Evolutionary conservation across 2,113 vertebrate genomes (phyloP), one percentile per base, ranked within the genome.

Genomic region (Osmerus mordax): DNA sequence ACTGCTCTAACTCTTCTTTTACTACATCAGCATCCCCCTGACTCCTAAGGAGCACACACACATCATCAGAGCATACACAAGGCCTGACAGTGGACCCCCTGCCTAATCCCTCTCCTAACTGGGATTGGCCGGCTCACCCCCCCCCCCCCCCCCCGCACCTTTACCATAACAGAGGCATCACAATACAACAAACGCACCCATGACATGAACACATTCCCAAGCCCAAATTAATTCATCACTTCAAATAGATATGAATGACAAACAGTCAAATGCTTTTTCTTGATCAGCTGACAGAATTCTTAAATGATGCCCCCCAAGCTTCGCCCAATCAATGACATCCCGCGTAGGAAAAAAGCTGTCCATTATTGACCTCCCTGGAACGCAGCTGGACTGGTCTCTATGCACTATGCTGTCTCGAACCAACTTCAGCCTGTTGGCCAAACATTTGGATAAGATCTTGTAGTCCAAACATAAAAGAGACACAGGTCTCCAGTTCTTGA

Each of bases 361-460:
- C 25, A 62, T 52, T 3, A 74, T 61, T 1, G 55, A 29, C 3
- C 16, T 16, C 12, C 51, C 59, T 21, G 29, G 65, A 19, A 68
- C 52, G 28, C 72, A 74, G 19, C 47, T 68, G 4, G 65, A 67
- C 21, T 74, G 55, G 3, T 74, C 64, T n/a, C 1, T 3, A 6
- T 36, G 15, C 61, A 36, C 59, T 11, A 68, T 18, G 13, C 23
- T 29, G 3, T 25, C 58, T n/a, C 60, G 23, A 5, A 21, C 4
- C 2, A n/a, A 1, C 25, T 64, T 70, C 2, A 70, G 12, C 25
- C 61, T 65, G 11, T 75, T 75, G 3, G 66, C 63, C 19, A 75
- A 18, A 2, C 4, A 51, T 53, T 25, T 73, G 0, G 64, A 73
- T 4, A 73, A 13, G 13, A 67, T 63, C 18, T 73, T 58, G 5